These are phyloP conservation scores for Rhyzopertha dominica DNA, from an alignment of 1,140 invertebrate genomes.

Conservation along the genomic window DNA sequence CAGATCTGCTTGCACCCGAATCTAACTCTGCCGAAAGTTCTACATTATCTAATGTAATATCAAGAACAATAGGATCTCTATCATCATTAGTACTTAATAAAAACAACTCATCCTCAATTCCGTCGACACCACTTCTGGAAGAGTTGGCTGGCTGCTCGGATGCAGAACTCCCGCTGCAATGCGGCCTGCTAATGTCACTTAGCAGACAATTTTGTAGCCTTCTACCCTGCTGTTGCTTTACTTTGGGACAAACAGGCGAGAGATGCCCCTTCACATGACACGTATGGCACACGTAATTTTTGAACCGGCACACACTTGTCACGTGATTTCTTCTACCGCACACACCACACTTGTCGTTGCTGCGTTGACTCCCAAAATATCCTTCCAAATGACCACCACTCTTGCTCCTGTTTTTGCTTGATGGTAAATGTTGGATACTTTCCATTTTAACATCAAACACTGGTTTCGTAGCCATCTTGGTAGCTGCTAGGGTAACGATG, in stretches of 20 bases:
- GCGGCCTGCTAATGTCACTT: slow-evolving; percentile 11
- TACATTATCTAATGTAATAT: slow-evolving; percentile 1
- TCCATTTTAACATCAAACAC: background rate
- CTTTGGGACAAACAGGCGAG: slow-evolving; percentile 5
- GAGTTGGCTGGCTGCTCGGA: too few relatives aligned
- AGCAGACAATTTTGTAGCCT: background rate
- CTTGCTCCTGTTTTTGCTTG: slow-evolving; percentile 1
- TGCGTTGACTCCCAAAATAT: background rate
- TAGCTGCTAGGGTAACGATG: background rate
- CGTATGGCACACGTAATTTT: too few relatives aligned
- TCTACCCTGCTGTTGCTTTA: background rate
- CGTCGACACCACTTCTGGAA: too few relatives aligned
- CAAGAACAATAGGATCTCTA: slow-evolving; percentile 3
- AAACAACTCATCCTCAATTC: slow-evolving; percentile 2
- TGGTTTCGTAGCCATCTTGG: too few relatives aligned
- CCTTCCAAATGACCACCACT: background rate
- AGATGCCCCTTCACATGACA: slow-evolving; percentile 1
- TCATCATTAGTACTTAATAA: slow-evolving; percentile 2
- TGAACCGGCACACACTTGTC: too few relatives aligned
- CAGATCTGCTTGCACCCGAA: slow-evolving; percentile 2
- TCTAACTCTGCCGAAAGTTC: slow-evolving; percentile 2
- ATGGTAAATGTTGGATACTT: background rate
- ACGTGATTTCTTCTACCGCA: slow-evolving; percentile 6
- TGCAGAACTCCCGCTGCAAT: too few relatives aligned
- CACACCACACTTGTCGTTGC: background rate